Base-by-base conservation (phyloP, 2,888 invertebrate genomes). In the Nipponacmea schrenckii region DNA sequence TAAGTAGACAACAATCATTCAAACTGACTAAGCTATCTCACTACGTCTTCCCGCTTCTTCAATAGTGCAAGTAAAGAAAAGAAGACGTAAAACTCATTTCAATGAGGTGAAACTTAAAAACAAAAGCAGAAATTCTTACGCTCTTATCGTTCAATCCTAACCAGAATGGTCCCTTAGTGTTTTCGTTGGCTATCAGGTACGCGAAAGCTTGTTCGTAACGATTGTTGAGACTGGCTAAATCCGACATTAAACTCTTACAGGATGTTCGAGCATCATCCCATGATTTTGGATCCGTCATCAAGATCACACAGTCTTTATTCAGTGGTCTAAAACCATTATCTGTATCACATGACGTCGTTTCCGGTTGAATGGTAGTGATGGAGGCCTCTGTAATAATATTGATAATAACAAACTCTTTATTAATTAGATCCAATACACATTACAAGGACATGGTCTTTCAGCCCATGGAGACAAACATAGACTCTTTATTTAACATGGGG, bases 161-260 rank as follows among this genome's bases (percentile, higher is more conserved):
- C 84, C 84, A 84, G 3, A 80, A 62, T 2, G 71, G 68, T 8
- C 39, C 39, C 12, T 56, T 62, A 20, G 68, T 46, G 14, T 67
- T 64, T 31, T 68, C 72, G 3, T 70, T 68, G 64, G 81, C 72
- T 45, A 79, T 68, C 17, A 80, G 68, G 45, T 74, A 79, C 44
- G 83, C 62, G 62, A 74, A 82, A 2, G 79, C 77, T 67, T 83
- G 80, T 62, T 83, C 82, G 76, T 76, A 83, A 14, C 67, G 69
- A 26, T 76, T 73, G 63, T 75, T 76, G n/a, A 84, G 76, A 7
- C 80, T 79, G 50, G 78, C 67, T 12, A 83, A 74, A 67, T 68
- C 75, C 1, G 79, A 80, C 27, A 77, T 79, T 46, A 72, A 71
- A 12, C 50, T 66, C 26, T 72, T 68, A 74, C 83, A 83, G 67